A percentile compares a stretch with the other conserved stretches of the same genome.
phyloP scores from a whole-genome alignment of 1,140 invertebrate species.

The Sesamia nonagrioides region DNA sequence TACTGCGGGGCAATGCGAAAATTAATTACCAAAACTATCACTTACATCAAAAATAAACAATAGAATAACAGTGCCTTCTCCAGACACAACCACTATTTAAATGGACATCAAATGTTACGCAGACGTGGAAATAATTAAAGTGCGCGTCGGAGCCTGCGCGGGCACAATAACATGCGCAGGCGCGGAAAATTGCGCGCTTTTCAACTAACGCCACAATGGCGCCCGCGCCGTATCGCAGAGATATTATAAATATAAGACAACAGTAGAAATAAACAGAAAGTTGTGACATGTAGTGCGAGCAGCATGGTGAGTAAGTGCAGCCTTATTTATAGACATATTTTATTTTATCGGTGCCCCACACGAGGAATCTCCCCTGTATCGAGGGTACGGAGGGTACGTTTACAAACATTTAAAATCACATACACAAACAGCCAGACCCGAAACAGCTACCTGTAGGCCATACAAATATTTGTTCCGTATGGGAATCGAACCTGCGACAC shows the following conservation, averaged over 20 bases:
- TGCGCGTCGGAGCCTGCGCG: slow-evolving; percentile 16
- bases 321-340: not conserved
- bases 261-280: not conserved
- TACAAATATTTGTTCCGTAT: too few species aligned
- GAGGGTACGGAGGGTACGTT: too few species aligned
- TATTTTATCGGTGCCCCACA: too few species aligned
- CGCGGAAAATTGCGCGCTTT: slow-evolving; percentile 53
- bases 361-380: too few species aligned
- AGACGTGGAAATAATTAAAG: slow-evolving; percentile 54
- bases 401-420: too few species aligned
- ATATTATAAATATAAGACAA: slow-evolving; percentile 47
- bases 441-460: too few species aligned
- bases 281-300: slow-evolving; percentile 40
- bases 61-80: not conserved
- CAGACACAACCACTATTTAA: not conserved
- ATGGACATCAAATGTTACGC: slow-evolving; percentile 46
- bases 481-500: too few species aligned
- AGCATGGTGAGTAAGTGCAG: slow-evolving; percentile 42
- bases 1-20: not conserved
- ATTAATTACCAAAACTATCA: slow-evolving; percentile 3
- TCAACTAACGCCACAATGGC: slow-evolving; percentile 31
- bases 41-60: not conserved
- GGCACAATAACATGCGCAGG: slow-evolving; percentile 1
- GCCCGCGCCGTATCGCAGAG: not conserved
- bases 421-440: too few species aligned